These are phyloP conservation scores for Coryphaenoides rupestris DNA, from an alignment of 2,113 vertebrate genomes.

Conservation along the genomic window DNA sequence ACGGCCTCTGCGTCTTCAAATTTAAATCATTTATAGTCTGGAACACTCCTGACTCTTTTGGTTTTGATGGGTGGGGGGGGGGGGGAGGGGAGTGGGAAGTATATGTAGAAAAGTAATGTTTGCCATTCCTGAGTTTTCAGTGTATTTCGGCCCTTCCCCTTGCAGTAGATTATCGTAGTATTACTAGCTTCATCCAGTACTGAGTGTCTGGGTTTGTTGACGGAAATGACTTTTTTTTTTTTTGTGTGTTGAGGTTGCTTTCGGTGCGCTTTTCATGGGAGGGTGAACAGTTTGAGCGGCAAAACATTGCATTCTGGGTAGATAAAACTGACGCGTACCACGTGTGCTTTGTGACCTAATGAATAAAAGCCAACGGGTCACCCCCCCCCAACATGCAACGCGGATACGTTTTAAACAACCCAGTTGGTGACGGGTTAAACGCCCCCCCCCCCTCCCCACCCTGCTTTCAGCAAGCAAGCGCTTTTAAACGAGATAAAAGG, in stretches of 20 bases:
- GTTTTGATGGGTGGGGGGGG: not conserved
- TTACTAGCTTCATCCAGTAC: not conserved
- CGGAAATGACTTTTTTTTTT: not conserved
- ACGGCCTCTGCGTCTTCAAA: constrained; percentile 74
- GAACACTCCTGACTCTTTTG: constrained; percentile 77
- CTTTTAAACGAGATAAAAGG: no score
- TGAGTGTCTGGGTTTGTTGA: not conserved
- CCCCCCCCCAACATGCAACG: no score
- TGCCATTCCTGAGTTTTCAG: not conserved
- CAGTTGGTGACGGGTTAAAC: no score
- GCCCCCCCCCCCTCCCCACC: no score
- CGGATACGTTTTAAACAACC: no score
- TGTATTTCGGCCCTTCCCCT: not conserved
- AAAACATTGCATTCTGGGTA: no score
- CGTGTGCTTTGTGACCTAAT: no score
- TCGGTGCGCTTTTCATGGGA: not conserved
- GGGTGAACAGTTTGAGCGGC: no score
- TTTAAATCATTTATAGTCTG: constrained; percentile 74
- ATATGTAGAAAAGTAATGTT: not conserved
- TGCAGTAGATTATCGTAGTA: not conserved
- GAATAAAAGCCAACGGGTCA: no score
- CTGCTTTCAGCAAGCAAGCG: no score
- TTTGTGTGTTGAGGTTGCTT: not conserved
- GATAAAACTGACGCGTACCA: no score
- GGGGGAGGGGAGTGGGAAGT: no score